Base-by-base conservation (phyloP, 2,113 vertebrate genomes). In the Corythoichthys haematopterus region DNA sequence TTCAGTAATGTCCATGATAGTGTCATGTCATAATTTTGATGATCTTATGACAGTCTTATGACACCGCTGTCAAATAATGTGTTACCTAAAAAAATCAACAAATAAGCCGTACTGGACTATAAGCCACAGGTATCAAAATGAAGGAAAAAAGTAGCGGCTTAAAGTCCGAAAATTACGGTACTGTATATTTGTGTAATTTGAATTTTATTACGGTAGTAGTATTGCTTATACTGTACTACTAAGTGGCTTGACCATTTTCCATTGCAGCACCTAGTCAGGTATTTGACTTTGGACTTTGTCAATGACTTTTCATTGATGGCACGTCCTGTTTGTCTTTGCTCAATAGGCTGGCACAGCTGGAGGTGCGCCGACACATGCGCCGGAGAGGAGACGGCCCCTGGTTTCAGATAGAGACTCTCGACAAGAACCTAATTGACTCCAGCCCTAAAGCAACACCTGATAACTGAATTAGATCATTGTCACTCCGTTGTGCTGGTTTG, bases 351-450 rank as follows among this genome's bases (percentile, higher is more conserved):
- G 58, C 84, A 48, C 79, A 95, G 58, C 0, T 81, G 52, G 90
- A 94, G 72, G 95, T 93, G 33, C 93, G 92, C 52, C 88, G 66
- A 33, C 87, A 94, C 11, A 98, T 98, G 97, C 91, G 91, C 64
- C 4, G 77, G 0, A 92, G 87, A 69, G 97, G 97, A 15, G 96
- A 98, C 35, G 97, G 97, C 3, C 94, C 97, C 8, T 99, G 97
- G 97, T 96, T 87, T 79, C 88, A 93, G 0, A 66, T 80, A 2
- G 67, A 88, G 6, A 93, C 93, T 0, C 7, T 87, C 9, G 86
- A 94, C 79, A 94, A 94, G 84, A 85, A 72, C 5, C 88, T 96
- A 0, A 74, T 94, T 57, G 92, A 97, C 82, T 9, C 92, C 81
- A 85, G 88, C 75, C 68, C 69, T 64, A 98, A 97, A 87, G 40